Evolutionary conservation across 2,113 vertebrate species (phyloP), one percentile per base, ranked within the genome.

Genomic region (Muntiacus muntjak): DNA sequence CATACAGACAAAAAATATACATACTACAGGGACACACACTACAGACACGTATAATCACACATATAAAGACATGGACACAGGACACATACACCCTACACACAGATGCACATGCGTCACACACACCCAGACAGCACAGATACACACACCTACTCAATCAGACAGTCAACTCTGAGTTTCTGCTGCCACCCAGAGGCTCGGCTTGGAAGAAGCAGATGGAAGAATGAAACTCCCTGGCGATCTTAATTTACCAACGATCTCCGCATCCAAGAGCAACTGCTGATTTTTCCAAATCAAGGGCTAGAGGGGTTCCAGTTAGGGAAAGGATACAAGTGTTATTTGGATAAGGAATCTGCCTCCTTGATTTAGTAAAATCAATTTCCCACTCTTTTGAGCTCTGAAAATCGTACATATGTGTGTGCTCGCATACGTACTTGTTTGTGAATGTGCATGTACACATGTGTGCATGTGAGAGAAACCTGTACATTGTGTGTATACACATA

Each of bases 131-230:
- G 28, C 50, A 47, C 26, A 47, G 28, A 33, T 47, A 43, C 15
- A 5, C 10, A 14, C 33, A 33, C 14, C n/a, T 1, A 55, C 5
- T 36, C 0, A 78, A 13, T 1, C 1, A 79, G 23, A 19, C 0
- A 40, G 25, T 89, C 62, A 96, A 50, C 15, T 21, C 5, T 88
- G 87, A 82, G 47, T 60, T 1, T 78, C 76, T 83, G 33, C 96
- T 94, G 97, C 97, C 98, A 45, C 81, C 98, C 60, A 71, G 58
- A 45, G 98, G 95, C 7, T 40, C 1, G 9, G 87, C 62, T 45
- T 25, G 3, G 45, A 87, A 47, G 2, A 58, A 25, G 13, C 16
- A 12, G 28, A 47, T 40, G 11, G 15, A 85, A 58, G 8, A 62
- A 50, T 0, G 58, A 25, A 94, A 54, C 23, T 50, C 4, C 30